Evolutionary conservation across 2,888 invertebrate species (phyloP).

Genomic region (Trimorus sp.): DNA sequence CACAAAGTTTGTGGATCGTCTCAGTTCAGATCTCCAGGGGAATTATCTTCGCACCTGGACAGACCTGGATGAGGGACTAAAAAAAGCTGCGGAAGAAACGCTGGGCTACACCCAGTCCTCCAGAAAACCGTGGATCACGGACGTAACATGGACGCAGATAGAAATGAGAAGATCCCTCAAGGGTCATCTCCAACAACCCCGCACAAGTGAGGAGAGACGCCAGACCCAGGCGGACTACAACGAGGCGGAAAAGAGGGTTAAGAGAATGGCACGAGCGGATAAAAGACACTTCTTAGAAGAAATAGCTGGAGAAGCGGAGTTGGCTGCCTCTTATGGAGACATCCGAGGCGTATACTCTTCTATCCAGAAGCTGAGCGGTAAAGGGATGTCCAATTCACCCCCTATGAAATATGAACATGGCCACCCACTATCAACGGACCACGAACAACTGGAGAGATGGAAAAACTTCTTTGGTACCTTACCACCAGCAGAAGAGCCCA

Average conservation of each 20-base stretch:
- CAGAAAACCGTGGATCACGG: no score
- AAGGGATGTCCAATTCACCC: not conserved
- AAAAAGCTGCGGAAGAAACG: not conserved
- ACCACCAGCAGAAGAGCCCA: not conserved
- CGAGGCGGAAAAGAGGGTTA: conserved; percentile 13
- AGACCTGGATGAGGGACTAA: no score
- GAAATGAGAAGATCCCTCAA: not conserved
- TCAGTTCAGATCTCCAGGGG: no score
- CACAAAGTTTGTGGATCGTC: not conserved
- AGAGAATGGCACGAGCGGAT: conserved; percentile 34
- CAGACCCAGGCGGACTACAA: conserved; percentile 1
- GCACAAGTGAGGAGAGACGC: no score
- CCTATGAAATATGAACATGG: conserved; percentile 12
- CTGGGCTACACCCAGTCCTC: not conserved
- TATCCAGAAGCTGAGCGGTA: conserved; percentile 9
- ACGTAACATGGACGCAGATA: not conserved
- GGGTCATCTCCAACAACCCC: no score
- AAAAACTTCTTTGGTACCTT: conserved; percentile 22
- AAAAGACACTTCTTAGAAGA: conserved; percentile 18
- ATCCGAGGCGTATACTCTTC: conserved; percentile 18
- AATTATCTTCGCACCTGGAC: no score
- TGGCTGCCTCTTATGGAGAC: conserved; percentile 7
- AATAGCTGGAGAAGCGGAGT: conserved; percentile 18
- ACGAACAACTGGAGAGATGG: conserved; percentile 25
- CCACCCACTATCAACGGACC: conserved; percentile 3